A percentile compares a stretch with the other conserved stretches of the same genome.
These are phyloP conservation scores for Orthonevra nobilis DNA, from an alignment of 2,888 invertebrate species.

Conservation along the genomic window DNA sequence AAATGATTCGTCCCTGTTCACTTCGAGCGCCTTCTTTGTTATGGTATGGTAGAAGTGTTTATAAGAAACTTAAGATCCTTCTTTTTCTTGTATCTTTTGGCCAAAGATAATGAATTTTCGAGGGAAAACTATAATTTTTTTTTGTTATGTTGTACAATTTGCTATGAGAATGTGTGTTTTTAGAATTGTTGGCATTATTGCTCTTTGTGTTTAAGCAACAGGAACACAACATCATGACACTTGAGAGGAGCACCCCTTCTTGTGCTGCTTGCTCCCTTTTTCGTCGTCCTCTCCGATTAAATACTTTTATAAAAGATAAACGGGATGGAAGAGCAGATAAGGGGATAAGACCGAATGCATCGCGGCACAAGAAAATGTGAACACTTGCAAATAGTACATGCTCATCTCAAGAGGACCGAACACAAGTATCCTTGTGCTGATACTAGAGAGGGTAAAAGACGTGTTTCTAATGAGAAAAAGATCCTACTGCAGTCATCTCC, in stretches of 20 bases:
- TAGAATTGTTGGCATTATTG: conserved; percentile 49
- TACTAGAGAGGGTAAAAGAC: conserved; percentile 31
- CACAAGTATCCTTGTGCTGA: conserved; percentile 33
- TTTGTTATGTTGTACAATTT: background rate
- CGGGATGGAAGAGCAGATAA: conserved; percentile 38
- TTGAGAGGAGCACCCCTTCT: conserved; percentile 36
- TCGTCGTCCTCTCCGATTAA: conserved; percentile 10
- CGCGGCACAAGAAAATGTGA: conserved; percentile 29
- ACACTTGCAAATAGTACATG: conserved; percentile 54
- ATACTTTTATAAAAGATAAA: conserved; percentile 56
- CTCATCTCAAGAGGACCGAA: conserved; percentile 1
- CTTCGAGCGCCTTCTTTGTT: conserved; percentile 35
- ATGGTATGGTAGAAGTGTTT: background rate
- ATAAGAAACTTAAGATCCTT: conserved; percentile 36
- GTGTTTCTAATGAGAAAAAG: conserved; percentile 62
- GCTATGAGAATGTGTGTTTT: background rate
- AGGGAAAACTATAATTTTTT: conserved; percentile 29
- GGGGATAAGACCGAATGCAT: conserved; percentile 50
- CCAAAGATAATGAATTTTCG: conserved; percentile 55
- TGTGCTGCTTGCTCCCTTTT: background rate
- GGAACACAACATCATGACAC: conserved; percentile 65
- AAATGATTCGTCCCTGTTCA: conserved; percentile 67
- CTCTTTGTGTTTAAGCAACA: conserved; percentile 61
- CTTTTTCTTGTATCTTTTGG: conserved; percentile 1
- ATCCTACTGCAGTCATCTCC: too few relatives aligned